Evolutionary conservation across 2,888 invertebrate species (phyloP), one percentile per base, ranked within the genome.

Genomic region (Eupelmus urozonus): DNA sequence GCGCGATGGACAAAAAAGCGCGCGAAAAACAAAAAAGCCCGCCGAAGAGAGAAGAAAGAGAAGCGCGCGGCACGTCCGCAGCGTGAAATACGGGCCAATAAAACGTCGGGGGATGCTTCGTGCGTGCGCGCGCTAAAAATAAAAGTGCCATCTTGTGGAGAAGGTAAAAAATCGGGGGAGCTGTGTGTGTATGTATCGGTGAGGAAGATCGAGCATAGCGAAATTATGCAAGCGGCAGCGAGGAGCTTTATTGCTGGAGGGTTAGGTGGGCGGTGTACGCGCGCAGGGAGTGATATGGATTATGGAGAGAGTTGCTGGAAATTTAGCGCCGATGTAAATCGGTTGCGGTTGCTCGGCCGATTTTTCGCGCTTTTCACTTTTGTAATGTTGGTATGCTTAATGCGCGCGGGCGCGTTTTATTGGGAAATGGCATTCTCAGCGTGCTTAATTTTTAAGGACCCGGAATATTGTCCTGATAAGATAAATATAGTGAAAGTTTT

Each of bases 51-150:
- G 59, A 55, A 55, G 45, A 57, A 55, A 65, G 55, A 63, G 18
- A 25, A 53, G 40, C 7, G 13, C 40, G n/a, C 16, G 20, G 20
- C 20, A 18, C 13, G 1, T 9, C 18, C 18, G 42, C 23, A n/a
- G 51, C 29, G 29, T 71, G 40, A 77, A 55, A 77, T 77, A 77
- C 71, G 76, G 42, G 59, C 51, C 76, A 60, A 77, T 77, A 77
- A 72, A 77, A 42, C 42, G 60, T 65, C 71, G 57, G 40, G 40
- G n/a, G 59, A 40, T 49, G 40, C 1, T 4, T 1, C n/a, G n/a
- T 0, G 49, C 16, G 16, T 9, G 34, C 0, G 57, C 13, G 7
- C 18, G 66, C 51, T 74, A 51, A 66, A 74, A 74, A 59, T 66
- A 67, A 66, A 42, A 27, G 63, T 27, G 60, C 49, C 49, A 55